A percentile compares a stretch with the other conserved stretches of the same genome.
These are phyloP conservation scores for Porites australiensis DNA, from an alignment of 64 coral and sea anemone genomes.

Conservation along the genomic window DNA sequence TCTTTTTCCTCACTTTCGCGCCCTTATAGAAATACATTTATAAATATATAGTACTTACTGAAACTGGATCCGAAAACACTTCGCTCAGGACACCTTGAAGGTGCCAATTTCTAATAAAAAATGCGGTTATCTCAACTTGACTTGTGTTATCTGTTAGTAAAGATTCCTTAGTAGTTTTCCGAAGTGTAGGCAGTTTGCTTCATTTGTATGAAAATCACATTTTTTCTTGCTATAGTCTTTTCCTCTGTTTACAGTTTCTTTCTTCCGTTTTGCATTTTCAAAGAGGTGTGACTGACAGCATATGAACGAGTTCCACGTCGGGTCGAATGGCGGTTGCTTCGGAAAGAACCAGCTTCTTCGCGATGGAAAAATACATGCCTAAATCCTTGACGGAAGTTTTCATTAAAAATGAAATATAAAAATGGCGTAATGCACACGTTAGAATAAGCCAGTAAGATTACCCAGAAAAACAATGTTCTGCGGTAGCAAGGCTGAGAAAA, in stretches of 20 bases:
- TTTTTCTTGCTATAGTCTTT: neutral
- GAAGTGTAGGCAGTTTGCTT: no score
- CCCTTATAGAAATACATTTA: no score
- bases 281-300: neutral
- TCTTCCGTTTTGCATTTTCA: neutral
- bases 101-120: no score
- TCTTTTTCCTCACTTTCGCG: no score
- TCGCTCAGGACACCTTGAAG: no score
- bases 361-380: neutral
- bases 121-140: no score
- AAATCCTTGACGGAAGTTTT: constrained; percentile 36
- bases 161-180: no score
- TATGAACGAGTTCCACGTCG: neutral
- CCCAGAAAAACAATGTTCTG: constrained; percentile 7
- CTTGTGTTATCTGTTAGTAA: no score
- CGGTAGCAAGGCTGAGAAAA: neutral
- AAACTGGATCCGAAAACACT: no score
- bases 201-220: neutral
- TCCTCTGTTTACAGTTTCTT: no score
- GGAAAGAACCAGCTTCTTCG: neutral
- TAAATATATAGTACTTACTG: no score
- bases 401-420: constrained; percentile 30
- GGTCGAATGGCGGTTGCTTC: neutral
- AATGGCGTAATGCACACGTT: constrained; percentile 17
- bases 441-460: constrained; percentile 19